phyloP scores from a whole-genome alignment of 2,888 invertebrate species.

The Escarpia spicata region DNA sequence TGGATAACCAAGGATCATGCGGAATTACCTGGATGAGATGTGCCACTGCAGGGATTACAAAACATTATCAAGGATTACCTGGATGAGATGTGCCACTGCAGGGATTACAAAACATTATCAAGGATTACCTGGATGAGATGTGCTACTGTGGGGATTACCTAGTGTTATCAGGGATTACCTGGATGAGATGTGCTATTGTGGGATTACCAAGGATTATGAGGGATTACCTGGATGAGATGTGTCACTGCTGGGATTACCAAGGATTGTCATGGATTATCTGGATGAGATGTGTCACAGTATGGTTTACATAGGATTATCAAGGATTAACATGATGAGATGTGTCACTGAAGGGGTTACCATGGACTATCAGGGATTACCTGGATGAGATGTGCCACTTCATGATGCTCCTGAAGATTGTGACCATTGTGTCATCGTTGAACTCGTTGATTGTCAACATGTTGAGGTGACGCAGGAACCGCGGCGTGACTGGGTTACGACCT shows the following conservation, averaged over 20 bases:
- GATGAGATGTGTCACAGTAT: conserved; percentile 68
- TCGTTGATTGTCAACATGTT: conserved; percentile 66
- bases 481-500: conserved; percentile 65
- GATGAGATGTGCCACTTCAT: conserved; percentile 72
- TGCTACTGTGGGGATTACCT: conserved; percentile 56
- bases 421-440: conserved; percentile 65
- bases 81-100: conserved; percentile 55
- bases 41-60: conserved; percentile 57
- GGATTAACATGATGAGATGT: too few relatives aligned
- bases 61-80: conserved; percentile 66
- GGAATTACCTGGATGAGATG: conserved; percentile 74
- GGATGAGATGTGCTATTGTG: conserved; percentile 65
- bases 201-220: too few relatives aligned
- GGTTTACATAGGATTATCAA: too few relatives aligned
- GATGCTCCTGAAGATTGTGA: conserved; percentile 64
- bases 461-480: conserved; percentile 65
- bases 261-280: conserved; percentile 67
- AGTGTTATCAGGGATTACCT: conserved; percentile 54
- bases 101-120: not conserved
- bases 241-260: not conserved
- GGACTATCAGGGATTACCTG: conserved; percentile 67
- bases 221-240: too few relatives aligned
- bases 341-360: not conserved
- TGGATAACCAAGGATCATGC: not conserved
- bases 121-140: conserved; percentile 74